These are phyloP conservation scores for Adelges cooleyi DNA, from an alignment of 1,140 invertebrate genomes.

Conservation along the genomic window DNA sequence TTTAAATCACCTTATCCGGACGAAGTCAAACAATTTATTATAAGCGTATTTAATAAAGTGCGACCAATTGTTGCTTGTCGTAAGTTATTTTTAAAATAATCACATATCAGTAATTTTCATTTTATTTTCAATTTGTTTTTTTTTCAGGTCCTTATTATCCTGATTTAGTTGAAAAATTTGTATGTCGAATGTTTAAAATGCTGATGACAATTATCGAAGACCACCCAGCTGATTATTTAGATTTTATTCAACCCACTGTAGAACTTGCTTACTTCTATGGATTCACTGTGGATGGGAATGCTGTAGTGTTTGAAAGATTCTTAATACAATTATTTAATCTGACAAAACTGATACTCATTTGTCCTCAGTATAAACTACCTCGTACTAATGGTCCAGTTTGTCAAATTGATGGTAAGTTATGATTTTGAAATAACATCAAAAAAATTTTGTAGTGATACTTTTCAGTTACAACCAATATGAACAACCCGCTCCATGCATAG, in stretches of 20 bases:
- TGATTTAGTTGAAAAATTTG: conserved; percentile 30
- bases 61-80: conserved; percentile 12
- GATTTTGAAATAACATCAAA: too few species aligned
- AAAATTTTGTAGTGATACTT: too few species aligned
- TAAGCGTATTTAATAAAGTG: conserved; percentile 12
- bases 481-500: too few species aligned
- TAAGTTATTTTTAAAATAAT: not conserved
- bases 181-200: conserved; percentile 42
- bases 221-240: conserved; percentile 66
- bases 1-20: conserved; percentile 24
- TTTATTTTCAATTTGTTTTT: not conserved
- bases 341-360: conserved; percentile 69
- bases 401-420: conserved; percentile 18
- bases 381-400: conserved; percentile 34
- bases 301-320: conserved; percentile 68
- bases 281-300: conserved; percentile 66
- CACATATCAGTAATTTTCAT: not conserved
- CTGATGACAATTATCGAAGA: conserved; percentile 59
- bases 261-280: conserved; percentile 75
- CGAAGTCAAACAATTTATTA: conserved; percentile 10
- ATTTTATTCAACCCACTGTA: conserved; percentile 62
- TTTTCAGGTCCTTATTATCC: conserved; percentile 14
- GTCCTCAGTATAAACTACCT: conserved; percentile 56
- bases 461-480: too few species aligned
- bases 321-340: conserved; percentile 81